phyloP scores from a whole-genome alignment of 2,797 vertebrate species.

The Toxotes lorentzi region DNA sequence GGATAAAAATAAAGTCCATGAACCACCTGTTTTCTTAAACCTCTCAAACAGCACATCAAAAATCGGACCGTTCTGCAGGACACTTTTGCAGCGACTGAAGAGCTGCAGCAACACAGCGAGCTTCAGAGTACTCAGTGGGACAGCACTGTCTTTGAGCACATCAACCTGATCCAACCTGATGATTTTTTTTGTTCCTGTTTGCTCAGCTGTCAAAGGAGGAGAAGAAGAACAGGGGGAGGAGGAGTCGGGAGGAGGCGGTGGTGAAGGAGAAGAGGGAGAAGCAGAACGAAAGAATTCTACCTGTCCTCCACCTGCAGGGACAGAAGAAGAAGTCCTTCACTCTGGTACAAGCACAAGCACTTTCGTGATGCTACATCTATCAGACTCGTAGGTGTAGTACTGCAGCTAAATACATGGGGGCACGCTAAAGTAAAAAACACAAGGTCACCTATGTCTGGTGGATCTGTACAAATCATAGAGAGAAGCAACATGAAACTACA shows the following conservation, averaged over 20 bases:
- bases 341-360: slow-evolving; percentile 61
- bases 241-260: slow-evolving; percentile 62
- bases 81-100: too few species aligned
- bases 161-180: neutral
- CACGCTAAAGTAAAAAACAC: neutral
- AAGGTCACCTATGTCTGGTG: neutral
- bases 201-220: slow-evolving; percentile 75
- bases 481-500: neutral
- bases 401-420: neutral
- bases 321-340: slow-evolving; percentile 48
- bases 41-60: too few species aligned
- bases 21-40: too few species aligned
- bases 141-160: too few species aligned
- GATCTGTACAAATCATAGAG: neutral
- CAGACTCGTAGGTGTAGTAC: neutral
- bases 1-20: too few species aligned
- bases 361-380: neutral
- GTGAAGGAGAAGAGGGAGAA: slow-evolving; percentile 2
- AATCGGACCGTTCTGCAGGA: too few species aligned
- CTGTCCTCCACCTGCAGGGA: slow-evolving; percentile 69
- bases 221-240: slow-evolving; percentile 53
- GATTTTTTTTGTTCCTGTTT: neutral
- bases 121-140: too few species aligned
- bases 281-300: slow-evolving; percentile 14
- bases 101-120: too few species aligned